Conservation (phyloP, 2,113 vertebrate species). For the Ochotona curzoniae region DNA sequence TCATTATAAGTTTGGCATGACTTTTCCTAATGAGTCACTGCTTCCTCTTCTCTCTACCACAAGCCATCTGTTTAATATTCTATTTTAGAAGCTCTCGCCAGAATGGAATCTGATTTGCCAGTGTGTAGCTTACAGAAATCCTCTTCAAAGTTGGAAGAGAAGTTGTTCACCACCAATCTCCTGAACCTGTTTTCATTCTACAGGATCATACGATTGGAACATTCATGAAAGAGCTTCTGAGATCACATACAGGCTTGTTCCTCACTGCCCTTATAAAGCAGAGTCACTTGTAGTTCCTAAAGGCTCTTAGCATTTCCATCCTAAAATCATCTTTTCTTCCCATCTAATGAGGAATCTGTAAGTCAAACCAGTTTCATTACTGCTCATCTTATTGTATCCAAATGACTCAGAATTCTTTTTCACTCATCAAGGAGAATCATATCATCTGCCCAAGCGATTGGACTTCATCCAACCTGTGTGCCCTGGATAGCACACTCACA, state of each 20-base stretch:
- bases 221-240: background rate
- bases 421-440: background rate
- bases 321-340: background rate
- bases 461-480: background rate
- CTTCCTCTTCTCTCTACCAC: slow-evolving; percentile 68
- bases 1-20: slow-evolving; percentile 64
- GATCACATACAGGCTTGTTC: background rate
- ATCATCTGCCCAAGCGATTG: background rate
- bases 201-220: background rate
- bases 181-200: background rate
- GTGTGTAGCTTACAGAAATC: slow-evolving; percentile 62
- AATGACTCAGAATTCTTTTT: background rate
- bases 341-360: background rate
- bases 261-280: background rate
- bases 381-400: background rate
- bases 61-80: slow-evolving; percentile 78
- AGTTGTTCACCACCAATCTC: background rate
- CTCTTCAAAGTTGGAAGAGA: slow-evolving; percentile 41
- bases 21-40: slow-evolving; percentile 74
- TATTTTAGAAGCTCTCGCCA: slow-evolving; percentile 68
- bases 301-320: background rate
- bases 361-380: background rate
- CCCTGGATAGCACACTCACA: background rate
- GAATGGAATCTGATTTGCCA: slow-evolving; percentile 59
- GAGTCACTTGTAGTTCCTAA: background rate